Percentiles rank a stretch among this genome's conserved stretches.
These are phyloP conservation scores for Lordiphosa fenestrarum DNA, from an alignment of 2,888 invertebrate species.

Conservation along the genomic window DNA sequence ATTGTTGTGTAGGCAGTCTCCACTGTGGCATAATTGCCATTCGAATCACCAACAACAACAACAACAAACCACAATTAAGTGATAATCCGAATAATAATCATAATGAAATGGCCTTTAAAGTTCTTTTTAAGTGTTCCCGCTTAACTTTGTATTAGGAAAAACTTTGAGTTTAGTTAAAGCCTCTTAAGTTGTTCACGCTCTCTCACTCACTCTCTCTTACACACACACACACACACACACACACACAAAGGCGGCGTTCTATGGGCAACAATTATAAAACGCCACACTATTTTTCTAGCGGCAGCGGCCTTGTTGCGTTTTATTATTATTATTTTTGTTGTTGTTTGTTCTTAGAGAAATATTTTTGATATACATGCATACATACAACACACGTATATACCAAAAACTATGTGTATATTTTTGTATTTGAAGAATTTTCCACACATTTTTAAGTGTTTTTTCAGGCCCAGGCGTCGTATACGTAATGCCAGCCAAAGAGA, in stretches of 20 bases:
- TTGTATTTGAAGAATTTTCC: not conserved
- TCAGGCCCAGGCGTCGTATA: conserved; percentile 36
- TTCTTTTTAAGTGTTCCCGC: not conserved
- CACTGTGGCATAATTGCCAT: too few species aligned
- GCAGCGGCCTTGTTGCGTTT: conserved; percentile 56
- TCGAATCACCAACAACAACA: too few species aligned
- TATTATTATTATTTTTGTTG: conserved; percentile 17
- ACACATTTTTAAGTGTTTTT: conserved; percentile 24
- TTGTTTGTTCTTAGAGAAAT: conserved; percentile 10
- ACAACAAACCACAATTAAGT: too few species aligned
- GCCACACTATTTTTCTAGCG: conserved; percentile 35
- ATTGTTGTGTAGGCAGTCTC: too few species aligned
- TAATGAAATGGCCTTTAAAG: conserved; percentile 1
- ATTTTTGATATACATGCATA: not conserved
- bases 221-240: conserved; percentile 27
- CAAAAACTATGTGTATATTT: conserved; percentile 15
- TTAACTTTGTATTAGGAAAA: conserved; percentile 3
- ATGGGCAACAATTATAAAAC: conserved; percentile 36
- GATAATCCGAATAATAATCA: too few species aligned
- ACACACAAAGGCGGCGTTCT: conserved; percentile 24
- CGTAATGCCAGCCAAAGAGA: conserved; percentile 31
- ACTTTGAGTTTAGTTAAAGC: conserved; percentile 8
- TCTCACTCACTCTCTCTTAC: not conserved
- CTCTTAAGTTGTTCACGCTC: not conserved
- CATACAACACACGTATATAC: conserved; percentile 5